phyloP scores from a whole-genome alignment of 2,888 invertebrate species.

The Agapostemon virescens region DNA sequence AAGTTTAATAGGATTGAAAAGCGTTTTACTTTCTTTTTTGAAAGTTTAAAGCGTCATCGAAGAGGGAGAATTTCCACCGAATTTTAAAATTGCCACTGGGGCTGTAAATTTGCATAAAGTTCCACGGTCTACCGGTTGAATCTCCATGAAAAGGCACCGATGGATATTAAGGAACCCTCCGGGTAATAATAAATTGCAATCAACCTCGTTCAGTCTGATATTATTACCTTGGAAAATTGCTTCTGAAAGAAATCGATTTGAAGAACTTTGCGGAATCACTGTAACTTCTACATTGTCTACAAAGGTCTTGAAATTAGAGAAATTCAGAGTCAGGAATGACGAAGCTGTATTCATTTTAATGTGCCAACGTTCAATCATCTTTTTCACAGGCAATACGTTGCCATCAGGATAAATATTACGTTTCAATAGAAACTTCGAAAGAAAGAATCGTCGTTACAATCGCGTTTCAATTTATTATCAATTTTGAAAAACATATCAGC shows the following conservation, averaged over 20 bases:
- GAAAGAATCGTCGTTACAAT: background rate
- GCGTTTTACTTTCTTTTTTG: background rate
- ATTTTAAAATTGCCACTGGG: background rate
- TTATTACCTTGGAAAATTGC: background rate
- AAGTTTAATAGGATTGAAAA: background rate
- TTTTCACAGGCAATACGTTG: background rate
- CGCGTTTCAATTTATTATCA: background rate
- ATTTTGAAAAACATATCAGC: background rate
- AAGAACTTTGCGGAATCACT: background rate
- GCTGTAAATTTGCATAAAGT: constrained; percentile 1
- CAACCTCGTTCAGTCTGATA: background rate
- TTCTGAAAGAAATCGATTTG: background rate
- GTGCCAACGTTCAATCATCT: background rate
- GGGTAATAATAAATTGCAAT: constrained; percentile 6
- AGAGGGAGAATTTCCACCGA: background rate
- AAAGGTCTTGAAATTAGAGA: background rate
- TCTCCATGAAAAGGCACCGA: background rate
- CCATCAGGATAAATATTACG: background rate
- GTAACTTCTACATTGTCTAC: background rate
- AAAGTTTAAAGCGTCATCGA: background rate
- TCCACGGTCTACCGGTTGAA: background rate
- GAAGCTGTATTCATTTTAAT: too few relatives aligned
- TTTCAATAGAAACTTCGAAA: background rate
- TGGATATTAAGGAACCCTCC: background rate
- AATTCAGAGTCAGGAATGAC: background rate